Conservation (phyloP, 2,888 invertebrate species). For the Megaustenia siamemsis region DNA sequence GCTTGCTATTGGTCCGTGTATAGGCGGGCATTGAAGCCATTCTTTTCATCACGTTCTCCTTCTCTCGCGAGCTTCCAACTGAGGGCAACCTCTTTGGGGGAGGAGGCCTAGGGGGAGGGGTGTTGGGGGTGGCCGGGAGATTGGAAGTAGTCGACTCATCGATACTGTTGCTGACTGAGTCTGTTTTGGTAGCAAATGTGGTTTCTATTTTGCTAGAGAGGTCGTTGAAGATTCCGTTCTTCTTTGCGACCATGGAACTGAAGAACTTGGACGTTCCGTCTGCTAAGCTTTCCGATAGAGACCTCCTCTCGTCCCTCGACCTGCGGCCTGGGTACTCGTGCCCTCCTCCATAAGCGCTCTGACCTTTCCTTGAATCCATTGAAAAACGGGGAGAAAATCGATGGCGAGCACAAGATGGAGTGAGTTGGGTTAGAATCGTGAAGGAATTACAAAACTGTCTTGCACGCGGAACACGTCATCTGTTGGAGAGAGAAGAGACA, state of each 20-base stretch:
- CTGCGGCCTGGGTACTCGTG: constrained; percentile 28
- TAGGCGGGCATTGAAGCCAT: constrained; percentile 59
- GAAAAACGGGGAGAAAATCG: neutral
- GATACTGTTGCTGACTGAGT: constrained; percentile 64
- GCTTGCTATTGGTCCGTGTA: constrained; percentile 31
- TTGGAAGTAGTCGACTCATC: constrained; percentile 49
- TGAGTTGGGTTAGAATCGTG: neutral
- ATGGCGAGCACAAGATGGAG: neutral
- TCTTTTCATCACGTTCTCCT: constrained; percentile 54
- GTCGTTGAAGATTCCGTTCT: constrained; percentile 76
- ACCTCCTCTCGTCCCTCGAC: constrained; percentile 53
- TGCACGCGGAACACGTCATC: neutral
- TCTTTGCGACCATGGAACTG: constrained; percentile 75
- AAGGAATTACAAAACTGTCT: neutral
- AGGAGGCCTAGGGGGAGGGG: constrained; percentile 41
- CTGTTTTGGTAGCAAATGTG: constrained; percentile 64
- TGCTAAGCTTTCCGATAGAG: constrained; percentile 65
- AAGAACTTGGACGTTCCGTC: constrained; percentile 76
- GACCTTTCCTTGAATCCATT: constrained; percentile 37
- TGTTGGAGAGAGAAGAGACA: neutral
- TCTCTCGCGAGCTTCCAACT: constrained; percentile 40
- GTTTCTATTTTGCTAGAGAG: constrained; percentile 77
- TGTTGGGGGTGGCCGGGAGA: constrained; percentile 32
- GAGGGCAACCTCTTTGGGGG: constrained; percentile 51
- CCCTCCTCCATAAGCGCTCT: constrained; percentile 22